Percentiles rank a stretch among this genome's conserved stretches.
Evolutionary conservation across 2,888 invertebrate genomes (phyloP).

Genomic region (Vesta saturnalis): DNA sequence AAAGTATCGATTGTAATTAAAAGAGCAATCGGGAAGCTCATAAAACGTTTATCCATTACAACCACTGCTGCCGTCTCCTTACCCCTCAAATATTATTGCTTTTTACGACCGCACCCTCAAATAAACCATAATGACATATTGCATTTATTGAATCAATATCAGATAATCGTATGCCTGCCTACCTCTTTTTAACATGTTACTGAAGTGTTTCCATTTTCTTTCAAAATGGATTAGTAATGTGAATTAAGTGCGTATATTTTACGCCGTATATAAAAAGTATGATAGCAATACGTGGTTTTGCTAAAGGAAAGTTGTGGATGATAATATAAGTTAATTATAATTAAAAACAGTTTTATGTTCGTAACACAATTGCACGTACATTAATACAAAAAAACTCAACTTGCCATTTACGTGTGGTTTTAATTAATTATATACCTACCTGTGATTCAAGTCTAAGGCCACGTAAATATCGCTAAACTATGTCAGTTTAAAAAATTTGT

Average conservation of each 20-base stretch:
- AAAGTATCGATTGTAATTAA: conserved; percentile 37
- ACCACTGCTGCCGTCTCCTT: conserved; percentile 1
- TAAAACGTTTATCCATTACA: conserved; percentile 38
- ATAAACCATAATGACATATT: conserved; percentile 32
- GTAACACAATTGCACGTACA: too few relatives aligned
- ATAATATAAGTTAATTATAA: too few relatives aligned
- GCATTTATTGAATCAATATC: conserved; percentile 38
- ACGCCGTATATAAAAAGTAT: too few relatives aligned
- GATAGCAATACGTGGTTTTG: conserved; percentile 1
- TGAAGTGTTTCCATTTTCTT: conserved; percentile 6
- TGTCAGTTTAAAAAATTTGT: too few relatives aligned
- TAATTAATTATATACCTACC: too few relatives aligned
- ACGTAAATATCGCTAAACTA: too few relatives aligned
- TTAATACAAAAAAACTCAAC: too few relatives aligned
- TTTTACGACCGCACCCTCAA: conserved; percentile 34
- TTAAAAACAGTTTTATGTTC: too few relatives aligned
- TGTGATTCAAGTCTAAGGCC: too few relatives aligned
- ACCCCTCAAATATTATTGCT: conserved; percentile 34
- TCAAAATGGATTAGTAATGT: conserved; percentile 14
- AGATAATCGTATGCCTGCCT: conserved; percentile 31
- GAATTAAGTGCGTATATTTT: not conserved
- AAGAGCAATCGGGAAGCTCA: conserved; percentile 35
- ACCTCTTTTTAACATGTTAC: conserved; percentile 24
- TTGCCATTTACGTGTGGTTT: too few relatives aligned
- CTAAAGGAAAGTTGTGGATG: too few relatives aligned